Evolutionary conservation across 2,797 vertebrate genomes (phyloP).

Genomic region (Varecia variegata): DNA sequence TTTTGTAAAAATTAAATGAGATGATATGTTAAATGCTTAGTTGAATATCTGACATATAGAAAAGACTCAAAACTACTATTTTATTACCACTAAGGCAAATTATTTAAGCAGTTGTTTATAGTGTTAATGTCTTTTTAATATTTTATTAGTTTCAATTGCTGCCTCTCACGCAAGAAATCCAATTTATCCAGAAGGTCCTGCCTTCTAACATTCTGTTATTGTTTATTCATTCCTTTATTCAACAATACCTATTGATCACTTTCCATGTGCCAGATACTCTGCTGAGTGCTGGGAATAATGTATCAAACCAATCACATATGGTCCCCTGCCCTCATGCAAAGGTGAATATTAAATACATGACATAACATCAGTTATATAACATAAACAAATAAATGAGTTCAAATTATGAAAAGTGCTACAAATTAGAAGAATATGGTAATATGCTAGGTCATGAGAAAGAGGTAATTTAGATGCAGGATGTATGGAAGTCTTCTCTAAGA

Average conservation of each 20-base stretch:
- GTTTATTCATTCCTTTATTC: neutral
- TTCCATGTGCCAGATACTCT: neutral
- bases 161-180: neutral
- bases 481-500: neutral
- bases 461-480: neutral
- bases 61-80: neutral
- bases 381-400: neutral
- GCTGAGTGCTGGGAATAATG: neutral
- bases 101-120: neutral
- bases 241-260: neutral
- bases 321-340: neutral
- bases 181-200: neutral
- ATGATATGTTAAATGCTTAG: neutral
- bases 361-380: neutral
- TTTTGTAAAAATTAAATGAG: neutral
- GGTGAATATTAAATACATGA: neutral
- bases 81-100: neutral
- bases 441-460: neutral
- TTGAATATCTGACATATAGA: neutral
- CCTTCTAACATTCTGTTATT: neutral
- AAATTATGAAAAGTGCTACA: neutral
- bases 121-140: neutral
- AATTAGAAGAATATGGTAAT: neutral
- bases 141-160: neutral
- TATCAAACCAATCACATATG: neutral